Conservation (phyloP, 2,797 vertebrate genomes). For the Periophthalmus magnuspinnatus region DNA sequence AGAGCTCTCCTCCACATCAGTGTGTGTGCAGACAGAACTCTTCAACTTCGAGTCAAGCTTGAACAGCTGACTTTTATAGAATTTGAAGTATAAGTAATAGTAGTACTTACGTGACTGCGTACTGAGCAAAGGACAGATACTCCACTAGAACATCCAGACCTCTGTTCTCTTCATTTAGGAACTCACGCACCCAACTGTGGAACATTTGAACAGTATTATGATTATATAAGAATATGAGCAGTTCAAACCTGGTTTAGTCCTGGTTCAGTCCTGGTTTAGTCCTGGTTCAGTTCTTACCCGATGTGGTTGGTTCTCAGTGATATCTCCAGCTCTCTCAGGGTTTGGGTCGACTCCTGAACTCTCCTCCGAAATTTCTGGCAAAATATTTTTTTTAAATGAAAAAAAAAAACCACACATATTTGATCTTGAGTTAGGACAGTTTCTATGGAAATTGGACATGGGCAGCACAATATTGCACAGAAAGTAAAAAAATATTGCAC, state of each 20-base stretch:
- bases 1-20: no score
- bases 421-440: neutral
- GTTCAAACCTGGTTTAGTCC: neutral
- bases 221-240: neutral
- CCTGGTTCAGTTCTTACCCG: constrained; percentile 74
- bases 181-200: constrained; percentile 93
- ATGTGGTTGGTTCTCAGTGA: constrained; percentile 97
- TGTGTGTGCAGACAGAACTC: no score
- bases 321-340: constrained; percentile 94
- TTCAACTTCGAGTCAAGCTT: no score
- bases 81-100: neutral
- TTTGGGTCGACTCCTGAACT: constrained; percentile 97
- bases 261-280: neutral
- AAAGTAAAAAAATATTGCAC: no score
- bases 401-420: neutral
- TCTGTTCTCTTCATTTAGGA: constrained; percentile 94
- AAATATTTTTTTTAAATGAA: neutral
- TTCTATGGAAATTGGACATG: no score
- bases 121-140: constrained; percentile 96
- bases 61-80: no score
- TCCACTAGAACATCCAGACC: constrained; percentile 95
- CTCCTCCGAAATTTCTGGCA: constrained; percentile 91
- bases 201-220: neutral
- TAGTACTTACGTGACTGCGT: constrained; percentile 91
- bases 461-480: no score